These are phyloP conservation scores for Stictonetta naevosa DNA, from an alignment of 2,113 vertebrate genomes.

Conservation along the genomic window DNA sequence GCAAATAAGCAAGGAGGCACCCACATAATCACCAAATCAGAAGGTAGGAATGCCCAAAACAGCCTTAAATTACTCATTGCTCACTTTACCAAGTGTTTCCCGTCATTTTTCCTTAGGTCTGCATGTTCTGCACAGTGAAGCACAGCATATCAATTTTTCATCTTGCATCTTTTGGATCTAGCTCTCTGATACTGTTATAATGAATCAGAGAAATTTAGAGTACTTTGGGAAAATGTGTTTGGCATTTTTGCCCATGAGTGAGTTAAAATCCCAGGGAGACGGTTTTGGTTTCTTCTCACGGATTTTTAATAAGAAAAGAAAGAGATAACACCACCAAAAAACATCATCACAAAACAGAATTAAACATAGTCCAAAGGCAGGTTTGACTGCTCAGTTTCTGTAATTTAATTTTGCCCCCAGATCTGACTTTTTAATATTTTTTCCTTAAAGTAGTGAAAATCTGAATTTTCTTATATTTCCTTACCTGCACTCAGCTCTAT, in stretches of 20 bases:
- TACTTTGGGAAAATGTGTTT: slow-evolving; percentile 28
- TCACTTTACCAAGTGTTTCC: slow-evolving; percentile 42
- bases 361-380: slow-evolving; percentile 15
- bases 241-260: slow-evolving; percentile 10
- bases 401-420: slow-evolving; percentile 37
- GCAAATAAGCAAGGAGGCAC: slow-evolving; percentile 7
- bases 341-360: slow-evolving; percentile 3
- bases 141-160: slow-evolving; percentile 68
- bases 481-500: neutral
- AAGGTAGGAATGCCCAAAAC: slow-evolving; percentile 43
- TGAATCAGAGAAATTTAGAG: slow-evolving; percentile 45
- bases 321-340: slow-evolving; percentile 1
- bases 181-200: slow-evolving; percentile 21
- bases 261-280: slow-evolving; percentile 16
- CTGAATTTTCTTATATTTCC: neutral
- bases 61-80: slow-evolving; percentile 45
- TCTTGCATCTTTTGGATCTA: slow-evolving; percentile 37
- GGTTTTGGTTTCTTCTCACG: slow-evolving; percentile 14
- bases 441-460: neutral
- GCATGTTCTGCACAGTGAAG: slow-evolving; percentile 48
- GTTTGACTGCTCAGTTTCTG: neutral
- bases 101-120: slow-evolving; percentile 40
- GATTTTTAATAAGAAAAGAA: slow-evolving; percentile 37
- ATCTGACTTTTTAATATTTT: slow-evolving; percentile 18
- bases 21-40: slow-evolving; percentile 34